phyloP scores from a whole-genome alignment of 2,888 invertebrate species.

The Stramonita haemastoma region DNA sequence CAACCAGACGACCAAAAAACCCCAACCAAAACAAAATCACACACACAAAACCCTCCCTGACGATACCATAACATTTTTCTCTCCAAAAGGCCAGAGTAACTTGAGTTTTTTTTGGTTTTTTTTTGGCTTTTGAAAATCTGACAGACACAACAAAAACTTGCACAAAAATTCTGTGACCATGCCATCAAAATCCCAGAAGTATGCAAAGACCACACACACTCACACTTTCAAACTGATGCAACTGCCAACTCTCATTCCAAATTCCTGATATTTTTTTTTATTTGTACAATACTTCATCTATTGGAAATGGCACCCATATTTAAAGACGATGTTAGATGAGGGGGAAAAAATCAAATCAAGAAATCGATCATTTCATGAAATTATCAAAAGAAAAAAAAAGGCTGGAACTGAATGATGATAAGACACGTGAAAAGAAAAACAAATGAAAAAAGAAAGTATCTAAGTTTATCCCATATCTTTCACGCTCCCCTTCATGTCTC shows the following conservation, averaged over 20 bases:
- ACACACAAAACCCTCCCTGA: too few relatives aligned
- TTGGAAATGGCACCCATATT: constrained; percentile 51
- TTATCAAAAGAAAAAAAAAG: not conserved
- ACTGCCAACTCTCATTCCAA: not conserved
- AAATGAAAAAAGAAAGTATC: not conserved
- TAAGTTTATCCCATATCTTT: not conserved
- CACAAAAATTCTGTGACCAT: too few relatives aligned
- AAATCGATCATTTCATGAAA: not conserved
- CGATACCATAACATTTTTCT: too few relatives aligned
- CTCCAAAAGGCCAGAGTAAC: too few relatives aligned
- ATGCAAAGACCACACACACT: too few relatives aligned
- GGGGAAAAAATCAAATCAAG: constrained; percentile 19
- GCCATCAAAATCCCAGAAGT: too few relatives aligned
- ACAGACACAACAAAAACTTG: too few relatives aligned
- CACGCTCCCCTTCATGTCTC: not conserved
- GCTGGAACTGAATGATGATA: not conserved
- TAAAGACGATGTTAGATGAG: constrained; percentile 39
- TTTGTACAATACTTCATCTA: constrained; percentile 51
- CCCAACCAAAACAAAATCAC: too few relatives aligned
- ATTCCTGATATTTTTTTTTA: constrained; percentile 48
- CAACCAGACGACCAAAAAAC: too few relatives aligned
- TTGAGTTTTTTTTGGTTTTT: too few relatives aligned
- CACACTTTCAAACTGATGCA: too few relatives aligned
- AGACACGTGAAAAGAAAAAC: constrained; percentile 19
- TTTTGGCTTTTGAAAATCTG: too few relatives aligned